Evolutionary conservation across 2,797 vertebrate species (phyloP).

Genomic region (Paedocypris micromegethes): DNA sequence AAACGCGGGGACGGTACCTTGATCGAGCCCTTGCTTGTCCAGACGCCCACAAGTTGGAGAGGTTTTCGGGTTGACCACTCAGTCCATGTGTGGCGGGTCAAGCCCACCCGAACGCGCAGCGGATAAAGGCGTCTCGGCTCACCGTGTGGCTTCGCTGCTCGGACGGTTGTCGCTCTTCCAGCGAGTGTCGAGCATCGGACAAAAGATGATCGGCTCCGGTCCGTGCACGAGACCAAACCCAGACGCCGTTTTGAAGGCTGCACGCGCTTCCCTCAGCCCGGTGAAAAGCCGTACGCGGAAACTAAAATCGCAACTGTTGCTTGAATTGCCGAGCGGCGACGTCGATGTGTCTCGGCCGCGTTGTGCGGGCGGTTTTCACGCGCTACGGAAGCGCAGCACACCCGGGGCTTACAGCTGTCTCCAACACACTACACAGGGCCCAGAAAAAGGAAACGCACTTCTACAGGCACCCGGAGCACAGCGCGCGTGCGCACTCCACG

Average conservation of each 20-base stretch:
- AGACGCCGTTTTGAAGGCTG: slow-evolving; percentile 5
- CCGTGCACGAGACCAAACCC: not conserved
- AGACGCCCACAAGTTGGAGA: slow-evolving; percentile 13
- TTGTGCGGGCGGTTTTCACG: slow-evolving; percentile 1
- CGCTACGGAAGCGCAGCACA: slow-evolving; percentile 28
- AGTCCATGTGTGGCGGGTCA: slow-evolving; percentile 17
- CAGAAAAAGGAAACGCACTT: slow-evolving; percentile 35
- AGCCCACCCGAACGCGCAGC: slow-evolving; percentile 1
- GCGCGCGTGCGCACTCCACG: slow-evolving; percentile 9
- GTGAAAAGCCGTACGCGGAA: not conserved
- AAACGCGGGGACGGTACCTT: slow-evolving; percentile 17
- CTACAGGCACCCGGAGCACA: slow-evolving; percentile 1
- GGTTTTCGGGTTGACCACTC: not conserved
- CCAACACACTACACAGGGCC: slow-evolving; percentile 11
- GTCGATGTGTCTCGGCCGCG: not conserved
- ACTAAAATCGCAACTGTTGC: slow-evolving; percentile 14
- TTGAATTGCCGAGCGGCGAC: not conserved
- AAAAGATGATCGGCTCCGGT: slow-evolving; percentile 15
- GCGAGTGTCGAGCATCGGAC: slow-evolving; percentile 7
- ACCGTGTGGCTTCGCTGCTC: not conserved
- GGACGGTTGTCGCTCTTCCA: slow-evolving; percentile 3
- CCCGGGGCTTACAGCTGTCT: slow-evolving; percentile 20
- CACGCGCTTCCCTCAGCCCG: not conserved
- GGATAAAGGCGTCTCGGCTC: not conserved
- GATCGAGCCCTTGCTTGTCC: slow-evolving; percentile 12